Percentiles rank a stretch among this genome's conserved stretches.
phyloP scores from a whole-genome alignment of 2,113 vertebrate genomes.

The Meleagris gallopavo region DNA sequence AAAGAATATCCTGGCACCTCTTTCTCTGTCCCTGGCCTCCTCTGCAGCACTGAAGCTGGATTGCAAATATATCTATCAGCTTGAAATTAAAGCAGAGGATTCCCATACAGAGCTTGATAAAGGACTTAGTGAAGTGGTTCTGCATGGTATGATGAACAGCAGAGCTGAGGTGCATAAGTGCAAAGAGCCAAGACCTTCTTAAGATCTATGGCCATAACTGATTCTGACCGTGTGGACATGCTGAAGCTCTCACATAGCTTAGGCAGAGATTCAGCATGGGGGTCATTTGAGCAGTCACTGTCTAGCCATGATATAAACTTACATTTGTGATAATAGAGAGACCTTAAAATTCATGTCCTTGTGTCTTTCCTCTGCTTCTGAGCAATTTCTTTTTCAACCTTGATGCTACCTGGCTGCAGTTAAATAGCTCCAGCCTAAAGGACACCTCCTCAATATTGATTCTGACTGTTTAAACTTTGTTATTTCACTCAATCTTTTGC shows the following conservation, averaged over 20 bases:
- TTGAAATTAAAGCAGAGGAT: background rate
- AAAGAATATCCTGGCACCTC: background rate
- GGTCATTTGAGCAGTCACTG: background rate
- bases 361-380: background rate
- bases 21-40: background rate
- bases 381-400: conserved; percentile 19
- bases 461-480: conserved; percentile 25
- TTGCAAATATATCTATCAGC: background rate
- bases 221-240: fast-evolving
- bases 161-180: background rate
- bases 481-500: conserved; percentile 47
- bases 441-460: conserved; percentile 44
- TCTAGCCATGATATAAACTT: background rate
- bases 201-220: no score
- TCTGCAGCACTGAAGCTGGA: background rate
- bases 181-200: background rate
- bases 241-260: background rate
- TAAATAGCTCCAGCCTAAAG: conserved; percentile 27
- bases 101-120: background rate
- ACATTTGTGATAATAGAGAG: background rate
- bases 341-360: background rate
- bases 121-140: background rate
- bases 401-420: conserved; percentile 50
- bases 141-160: fast-evolving
- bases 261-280: background rate